Evolutionary conservation across 2,113 vertebrate genomes (phyloP).

Genomic region (Antechinus flavipes): DNA sequence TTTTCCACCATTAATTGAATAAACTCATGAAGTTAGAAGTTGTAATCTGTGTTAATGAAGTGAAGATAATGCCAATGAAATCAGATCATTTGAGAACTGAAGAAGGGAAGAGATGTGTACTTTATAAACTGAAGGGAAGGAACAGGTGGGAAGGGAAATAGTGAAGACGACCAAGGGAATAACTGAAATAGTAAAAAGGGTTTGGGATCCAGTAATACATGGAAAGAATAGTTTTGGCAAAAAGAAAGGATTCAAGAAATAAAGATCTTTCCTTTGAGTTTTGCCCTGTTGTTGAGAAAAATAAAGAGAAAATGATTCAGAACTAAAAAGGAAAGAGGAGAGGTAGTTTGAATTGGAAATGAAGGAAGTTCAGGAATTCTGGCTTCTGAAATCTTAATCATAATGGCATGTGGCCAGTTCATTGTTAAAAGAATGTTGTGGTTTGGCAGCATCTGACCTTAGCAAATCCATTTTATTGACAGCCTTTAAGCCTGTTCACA

Average conservation of each 20-base stretch:
- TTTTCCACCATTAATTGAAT: not conserved
- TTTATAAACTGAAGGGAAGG: not conserved
- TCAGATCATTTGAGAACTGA: not conserved
- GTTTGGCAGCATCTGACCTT: not conserved
- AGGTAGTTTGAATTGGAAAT: not conserved
- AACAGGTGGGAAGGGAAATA: not conserved
- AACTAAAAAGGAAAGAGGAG: not conserved
- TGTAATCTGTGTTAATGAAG: not conserved
- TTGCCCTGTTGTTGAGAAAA: not conserved
- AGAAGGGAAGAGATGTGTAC: not conserved
- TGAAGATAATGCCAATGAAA: not conserved
- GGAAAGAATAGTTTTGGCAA: not conserved
- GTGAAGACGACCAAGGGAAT: not conserved
- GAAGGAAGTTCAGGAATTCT: not conserved
- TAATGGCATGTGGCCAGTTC: not conserved
- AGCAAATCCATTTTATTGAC: not conserved
- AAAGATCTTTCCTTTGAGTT: not conserved
- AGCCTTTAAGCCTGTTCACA: not conserved
- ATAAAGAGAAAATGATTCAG: not conserved
- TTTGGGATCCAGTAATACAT: not conserved
- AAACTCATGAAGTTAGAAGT: not conserved
- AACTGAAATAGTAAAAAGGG: not conserved
- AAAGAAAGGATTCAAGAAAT: not conserved
- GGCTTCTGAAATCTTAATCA: not conserved
- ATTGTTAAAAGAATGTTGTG: not conserved